Evolutionary conservation across 1,140 invertebrate genomes (phyloP).

Genomic region (Mactra quadrangularis): DNA sequence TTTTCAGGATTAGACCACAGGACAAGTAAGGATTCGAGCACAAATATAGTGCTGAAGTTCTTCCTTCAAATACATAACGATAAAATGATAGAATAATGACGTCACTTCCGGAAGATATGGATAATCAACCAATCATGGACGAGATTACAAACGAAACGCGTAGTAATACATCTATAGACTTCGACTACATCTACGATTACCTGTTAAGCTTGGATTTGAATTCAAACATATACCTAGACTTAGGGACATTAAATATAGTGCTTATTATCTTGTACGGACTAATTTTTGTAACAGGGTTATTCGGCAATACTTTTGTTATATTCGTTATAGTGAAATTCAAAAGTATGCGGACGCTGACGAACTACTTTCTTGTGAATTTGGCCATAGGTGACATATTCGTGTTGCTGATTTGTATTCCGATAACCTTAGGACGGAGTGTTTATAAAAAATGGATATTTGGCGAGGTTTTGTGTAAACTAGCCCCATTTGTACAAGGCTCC

Average conservation of each 20-base stretch:
- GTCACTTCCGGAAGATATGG: too few species aligned
- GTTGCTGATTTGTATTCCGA: constrained; percentile 91
- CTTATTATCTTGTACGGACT: constrained; percentile 86
- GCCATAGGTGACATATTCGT: constrained; percentile 92
- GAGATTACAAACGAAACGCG: too few species aligned
- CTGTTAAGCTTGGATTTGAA: not conserved
- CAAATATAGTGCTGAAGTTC: too few species aligned
- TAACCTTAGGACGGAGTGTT: constrained; percentile 92
- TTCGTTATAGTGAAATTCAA: constrained; percentile 75
- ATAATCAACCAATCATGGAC: too few species aligned
- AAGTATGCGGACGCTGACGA: constrained; percentile 89
- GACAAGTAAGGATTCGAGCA: too few species aligned
- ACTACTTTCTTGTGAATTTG: constrained; percentile 93
- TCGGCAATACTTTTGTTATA: constrained; percentile 94
- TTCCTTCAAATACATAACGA: too few species aligned
- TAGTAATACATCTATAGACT: not conserved
- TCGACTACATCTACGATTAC: not conserved
- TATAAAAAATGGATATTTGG: constrained; percentile 94
- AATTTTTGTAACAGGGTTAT: constrained; percentile 92
- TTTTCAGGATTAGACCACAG: too few species aligned
- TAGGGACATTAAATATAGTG: constrained; percentile 64
- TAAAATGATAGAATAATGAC: too few species aligned
- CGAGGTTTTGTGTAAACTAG: constrained; percentile 86
- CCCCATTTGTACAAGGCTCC: constrained; percentile 64
- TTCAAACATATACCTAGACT: constrained; percentile 48